Evolutionary conservation across 2,888 invertebrate species (phyloP), one percentile per base, ranked within the genome.

Genomic region (Buathra laborator): DNA sequence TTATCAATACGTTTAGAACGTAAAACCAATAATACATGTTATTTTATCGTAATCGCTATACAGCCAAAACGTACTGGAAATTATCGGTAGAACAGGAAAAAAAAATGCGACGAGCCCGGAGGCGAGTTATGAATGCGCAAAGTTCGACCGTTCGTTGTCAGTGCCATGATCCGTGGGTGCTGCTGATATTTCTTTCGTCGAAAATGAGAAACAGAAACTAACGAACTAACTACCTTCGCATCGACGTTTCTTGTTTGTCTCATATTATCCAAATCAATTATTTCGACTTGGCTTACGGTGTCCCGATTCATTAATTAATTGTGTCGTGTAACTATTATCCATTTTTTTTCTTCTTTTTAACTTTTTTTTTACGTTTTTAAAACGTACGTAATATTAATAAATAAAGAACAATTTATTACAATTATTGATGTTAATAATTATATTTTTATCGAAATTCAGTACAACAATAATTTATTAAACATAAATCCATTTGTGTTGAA

Each of bases 1-100:
- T 80, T 83, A 66, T 64, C 24, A 16, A 19, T 83, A 78, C 62
- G 62, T 56, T 82, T 66, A 56, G 56, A 24, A 24, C 51, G 53
- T 76, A 66, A 48, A 76, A 10, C 53, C 37, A 51, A 64, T 56
- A 80, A 76, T 82, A 77, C 29, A 66, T 74, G 72, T 83, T 76
- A 71, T 67, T 78, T 77, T 62, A 80, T 67, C 37, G 46, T 80
- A 75, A 76, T 76, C 24, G 75, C 74, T 75, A 74, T 74, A 37
- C 66, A 80, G 79, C 83, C 83, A 66, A 83, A 76, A 79, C 68
- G 75, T 83, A 14, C 19, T 43, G 43, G 51, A 74, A 70, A n/a
- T 37, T 14, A 37, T 53, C 43, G 14, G 24, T 44, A 44, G 19
- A 46, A 68, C 10, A 32, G 10, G 64, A 19, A 62, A 71, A 3